A percentile compares a stretch with the other conserved stretches of the same genome.
Conservation (phyloP, 2,113 vertebrate species). For the Lates calcarifer region DNA sequence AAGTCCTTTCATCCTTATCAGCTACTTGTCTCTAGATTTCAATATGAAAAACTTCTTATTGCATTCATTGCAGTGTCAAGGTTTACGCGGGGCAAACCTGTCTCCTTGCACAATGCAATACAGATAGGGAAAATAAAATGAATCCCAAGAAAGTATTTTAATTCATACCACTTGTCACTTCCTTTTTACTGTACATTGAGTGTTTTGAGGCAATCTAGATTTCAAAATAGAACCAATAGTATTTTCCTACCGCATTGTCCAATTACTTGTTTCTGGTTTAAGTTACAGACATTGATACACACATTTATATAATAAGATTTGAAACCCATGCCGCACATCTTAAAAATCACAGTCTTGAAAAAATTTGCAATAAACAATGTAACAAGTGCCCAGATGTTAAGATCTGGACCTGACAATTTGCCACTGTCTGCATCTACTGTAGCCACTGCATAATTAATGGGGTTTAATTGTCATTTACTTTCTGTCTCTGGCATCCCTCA, state of each 20-base stretch:
- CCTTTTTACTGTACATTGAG: neutral
- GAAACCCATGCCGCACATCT: neutral
- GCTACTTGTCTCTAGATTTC: constrained; percentile 53
- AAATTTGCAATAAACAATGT: neutral
- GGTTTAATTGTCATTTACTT: constrained; percentile 45
- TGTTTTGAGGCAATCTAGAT: constrained; percentile 6
- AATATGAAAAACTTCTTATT: constrained; percentile 51
- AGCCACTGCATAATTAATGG: constrained; percentile 50
- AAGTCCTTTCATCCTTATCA: constrained; percentile 67
- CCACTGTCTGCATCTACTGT: constrained; percentile 17
- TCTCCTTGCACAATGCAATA: constrained; percentile 33
- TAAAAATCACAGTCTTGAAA: neutral
- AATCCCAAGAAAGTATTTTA: constrained; percentile 23
- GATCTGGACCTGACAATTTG: constrained; percentile 9
- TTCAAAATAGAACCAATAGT: neutral
- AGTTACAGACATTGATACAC: neutral
- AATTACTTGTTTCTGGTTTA: neutral
- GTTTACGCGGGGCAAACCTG: constrained; percentile 57
- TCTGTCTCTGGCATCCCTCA: constrained; percentile 33
- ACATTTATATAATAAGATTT: neutral
- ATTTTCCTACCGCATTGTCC: neutral
- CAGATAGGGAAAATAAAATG: constrained; percentile 54
- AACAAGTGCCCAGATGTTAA: neutral
- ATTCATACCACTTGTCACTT: constrained; percentile 15
- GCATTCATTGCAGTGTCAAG: constrained; percentile 44